Evolutionary conservation across 2,888 invertebrate genomes (phyloP).

Genomic region (Elmis aenea): DNA sequence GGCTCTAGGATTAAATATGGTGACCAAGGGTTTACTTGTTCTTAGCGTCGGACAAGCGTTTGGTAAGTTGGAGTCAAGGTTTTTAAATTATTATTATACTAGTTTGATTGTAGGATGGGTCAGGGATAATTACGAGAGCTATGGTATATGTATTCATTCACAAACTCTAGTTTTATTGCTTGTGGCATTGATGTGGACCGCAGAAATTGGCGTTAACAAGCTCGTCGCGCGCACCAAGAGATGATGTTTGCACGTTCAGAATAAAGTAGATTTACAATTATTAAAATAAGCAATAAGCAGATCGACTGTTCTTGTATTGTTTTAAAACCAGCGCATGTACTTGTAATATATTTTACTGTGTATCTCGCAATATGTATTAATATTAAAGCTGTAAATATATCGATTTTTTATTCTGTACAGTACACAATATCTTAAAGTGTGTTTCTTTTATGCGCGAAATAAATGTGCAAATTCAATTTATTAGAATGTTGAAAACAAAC

Average conservation of each 20-base stretch:
- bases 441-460: conserved; percentile 27
- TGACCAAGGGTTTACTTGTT: conserved; percentile 63
- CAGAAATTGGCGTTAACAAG: too few species aligned
- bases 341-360: too few species aligned
- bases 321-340: too few species aligned
- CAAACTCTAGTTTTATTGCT: conserved; percentile 54
- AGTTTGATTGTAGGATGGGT: conserved; percentile 55
- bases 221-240: neutral
- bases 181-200: conserved; percentile 55
- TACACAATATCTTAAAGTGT: too few species aligned
- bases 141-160: conserved; percentile 58
- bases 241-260: too few species aligned
- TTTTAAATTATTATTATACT: too few species aligned
- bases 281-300: too few species aligned
- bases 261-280: too few species aligned
- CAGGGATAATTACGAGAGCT: conserved; percentile 61
- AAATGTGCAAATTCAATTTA: conserved; percentile 41
- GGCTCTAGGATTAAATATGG: conserved; percentile 68
- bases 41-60: conserved; percentile 59
- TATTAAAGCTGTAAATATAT: too few species aligned
- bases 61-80: conserved; percentile 31
- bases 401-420: too few species aligned
- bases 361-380: too few species aligned
- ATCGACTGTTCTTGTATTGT: too few species aligned
- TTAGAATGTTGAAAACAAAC: conserved; percentile 42